A percentile compares a stretch with the other conserved stretches of the same genome.
phyloP scores from a whole-genome alignment of 2,113 vertebrate genomes.

The Pomatostomus ruficeps region DNA sequence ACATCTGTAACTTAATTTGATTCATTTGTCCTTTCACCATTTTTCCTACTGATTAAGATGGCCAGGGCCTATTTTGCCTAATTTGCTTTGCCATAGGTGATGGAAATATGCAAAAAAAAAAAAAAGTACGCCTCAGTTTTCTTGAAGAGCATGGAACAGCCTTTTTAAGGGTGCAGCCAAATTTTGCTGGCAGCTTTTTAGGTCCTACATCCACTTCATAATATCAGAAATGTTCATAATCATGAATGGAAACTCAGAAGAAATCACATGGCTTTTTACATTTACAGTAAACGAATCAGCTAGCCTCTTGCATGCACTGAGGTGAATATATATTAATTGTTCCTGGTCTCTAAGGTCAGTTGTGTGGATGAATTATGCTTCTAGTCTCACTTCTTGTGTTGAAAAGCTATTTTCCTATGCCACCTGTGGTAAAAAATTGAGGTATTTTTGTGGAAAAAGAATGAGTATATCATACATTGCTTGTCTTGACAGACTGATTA shows the following conservation, averaged over 20 bases:
- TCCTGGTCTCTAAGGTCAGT: neutral
- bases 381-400: neutral
- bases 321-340: neutral
- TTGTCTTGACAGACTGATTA: slow-evolving; percentile 7
- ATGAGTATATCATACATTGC: neutral
- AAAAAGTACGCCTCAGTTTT: neutral
- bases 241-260: neutral
- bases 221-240: neutral
- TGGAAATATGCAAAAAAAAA: neutral
- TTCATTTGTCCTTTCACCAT: neutral
- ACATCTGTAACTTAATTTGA: neutral
- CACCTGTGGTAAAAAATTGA: neutral
- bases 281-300: neutral
- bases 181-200: neutral
- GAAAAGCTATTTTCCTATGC: neutral
- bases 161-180: neutral
- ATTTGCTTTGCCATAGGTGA: neutral
- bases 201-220: neutral
- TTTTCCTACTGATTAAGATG: neutral
- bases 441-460: neutral
- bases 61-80: neutral
- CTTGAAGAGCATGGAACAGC: neutral
- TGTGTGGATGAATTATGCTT: neutral
- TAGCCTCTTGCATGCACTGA: neutral
- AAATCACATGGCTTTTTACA: neutral